These are phyloP conservation scores for Drosophila tristis DNA, from an alignment of 1,140 invertebrate genomes.

Conservation along the genomic window DNA sequence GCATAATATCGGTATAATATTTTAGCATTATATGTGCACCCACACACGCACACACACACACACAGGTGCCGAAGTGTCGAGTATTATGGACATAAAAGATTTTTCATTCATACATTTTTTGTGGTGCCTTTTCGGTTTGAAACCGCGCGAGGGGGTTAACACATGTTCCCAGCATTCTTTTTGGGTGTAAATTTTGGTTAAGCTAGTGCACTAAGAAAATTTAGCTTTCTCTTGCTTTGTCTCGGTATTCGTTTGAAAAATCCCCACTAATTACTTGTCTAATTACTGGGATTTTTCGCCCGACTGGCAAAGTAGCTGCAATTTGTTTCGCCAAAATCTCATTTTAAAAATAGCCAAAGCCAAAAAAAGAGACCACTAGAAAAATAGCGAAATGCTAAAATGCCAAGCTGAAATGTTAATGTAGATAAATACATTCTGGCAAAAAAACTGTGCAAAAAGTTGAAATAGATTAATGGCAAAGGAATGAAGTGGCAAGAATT, in stretches of 20 bases:
- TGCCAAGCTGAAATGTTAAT: constrained; percentile 51
- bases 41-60: not conserved
- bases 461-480: constrained; percentile 43
- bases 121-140: too few relatives aligned
- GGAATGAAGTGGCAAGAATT: constrained; percentile 31
- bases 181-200: constrained; percentile 9
- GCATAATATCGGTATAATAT: constrained; percentile 83
- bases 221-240: constrained; percentile 40
- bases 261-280: constrained; percentile 75
- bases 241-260: constrained; percentile 52
- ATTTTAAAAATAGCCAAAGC: constrained; percentile 51
- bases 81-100: constrained; percentile 50
- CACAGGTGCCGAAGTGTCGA: constrained; percentile 69
- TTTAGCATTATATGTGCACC: constrained; percentile 71
- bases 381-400: constrained; percentile 35
- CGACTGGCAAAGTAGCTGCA: constrained; percentile 64
- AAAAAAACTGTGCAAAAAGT: constrained; percentile 4
- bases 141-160: too few relatives aligned
- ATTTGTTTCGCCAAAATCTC: constrained; percentile 66
- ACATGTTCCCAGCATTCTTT: constrained; percentile 60
- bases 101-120: constrained; percentile 15
- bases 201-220: constrained; percentile 43
- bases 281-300: constrained; percentile 68
- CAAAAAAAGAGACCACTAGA: constrained; percentile 33
- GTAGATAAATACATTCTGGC: constrained; percentile 39